Evolutionary conservation across 2,888 invertebrate species (phyloP).

Genomic region (Pterostichus madidus): DNA sequence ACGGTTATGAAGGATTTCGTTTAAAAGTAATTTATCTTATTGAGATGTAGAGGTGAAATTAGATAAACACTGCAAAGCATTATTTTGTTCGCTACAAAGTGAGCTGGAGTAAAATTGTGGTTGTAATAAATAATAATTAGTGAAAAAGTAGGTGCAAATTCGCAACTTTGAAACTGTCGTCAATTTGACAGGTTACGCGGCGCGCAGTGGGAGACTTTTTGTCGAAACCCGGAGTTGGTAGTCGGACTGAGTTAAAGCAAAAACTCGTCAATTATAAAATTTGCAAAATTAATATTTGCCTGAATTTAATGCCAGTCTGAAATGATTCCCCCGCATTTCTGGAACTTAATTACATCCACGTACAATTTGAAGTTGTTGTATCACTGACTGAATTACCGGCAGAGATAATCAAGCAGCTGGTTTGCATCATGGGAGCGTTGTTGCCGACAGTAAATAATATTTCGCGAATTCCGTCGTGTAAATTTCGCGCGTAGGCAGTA

Average conservation of each 20-base stretch:
- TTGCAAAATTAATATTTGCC: slow-evolving; percentile 57
- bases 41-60: too few relatives aligned
- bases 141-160: slow-evolving; percentile 27
- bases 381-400: slow-evolving; percentile 54
- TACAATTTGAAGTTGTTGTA: slow-evolving; percentile 57
- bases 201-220: slow-evolving; percentile 21
- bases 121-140: slow-evolving; percentile 32
- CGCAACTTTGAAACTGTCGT: slow-evolving; percentile 25
- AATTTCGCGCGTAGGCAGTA: slow-evolving; percentile 18
- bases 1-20: too few relatives aligned
- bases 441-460: slow-evolving; percentile 60
- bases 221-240: neutral
- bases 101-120: slow-evolving; percentile 11
- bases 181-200: slow-evolving; percentile 30
- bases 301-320: slow-evolving; percentile 46
- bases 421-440: slow-evolving; percentile 58
- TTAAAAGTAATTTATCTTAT: too few relatives aligned
- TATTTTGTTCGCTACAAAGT: neutral
- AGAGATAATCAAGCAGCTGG: slow-evolving; percentile 61
- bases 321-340: slow-evolving; percentile 50
- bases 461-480: slow-evolving; percentile 51
- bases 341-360: slow-evolving; percentile 56
- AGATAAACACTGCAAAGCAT: too few relatives aligned
- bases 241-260: slow-evolving; percentile 29
- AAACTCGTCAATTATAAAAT: slow-evolving; percentile 59